Evolutionary conservation across 2,113 vertebrate genomes (phyloP), one percentile per base, ranked within the genome.

Genomic region (Theristicus caerulescens): DNA sequence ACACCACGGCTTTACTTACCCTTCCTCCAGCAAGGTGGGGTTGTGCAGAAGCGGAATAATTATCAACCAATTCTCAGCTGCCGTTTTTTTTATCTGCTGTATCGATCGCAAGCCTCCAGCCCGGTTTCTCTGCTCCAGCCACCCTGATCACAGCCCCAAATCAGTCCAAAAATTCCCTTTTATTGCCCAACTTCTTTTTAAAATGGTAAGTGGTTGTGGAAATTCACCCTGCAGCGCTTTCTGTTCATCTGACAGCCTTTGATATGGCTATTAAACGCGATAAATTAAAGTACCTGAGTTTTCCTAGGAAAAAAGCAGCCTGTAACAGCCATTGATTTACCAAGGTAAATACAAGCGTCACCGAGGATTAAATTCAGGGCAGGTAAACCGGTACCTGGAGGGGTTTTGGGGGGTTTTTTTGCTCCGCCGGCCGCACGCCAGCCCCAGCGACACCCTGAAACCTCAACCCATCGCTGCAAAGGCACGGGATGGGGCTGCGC

Each of bases 251-350:
- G 58, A 70, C 87, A 94, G 92, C 70, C 88, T 93, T 95, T 96
- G 96, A 92, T 92, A 70, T 1, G 27, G 64, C 78, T 59, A 52
- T 88, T 91, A 95, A 96, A 94, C 46, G 64, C 61, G 86, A 95
- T 86, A 89, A 97, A 93, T 96, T 94, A 87, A 94, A 94, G 69
- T 34, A 96, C 92, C 92, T 86, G 80, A 82, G 88, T 82, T 96
- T 86, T 95, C 54, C 51, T 55, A 36, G 82, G 52, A 40, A 80
- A 52, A 67, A 79, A 42, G 38, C 71, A 21, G 36, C 47, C 78
- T 22, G 25, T 67, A 82, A 38, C 54, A 86, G 67, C 42, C 76
- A 32, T 46, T 80, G 91, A 91, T 94, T 90, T 87, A 55, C 8
- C 57, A 18, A 64, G 34, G 82, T 83, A 95, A 96, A 90, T 65